phyloP scores from a whole-genome alignment of 1,140 invertebrate genomes.

The Drosophila varians region DNA sequence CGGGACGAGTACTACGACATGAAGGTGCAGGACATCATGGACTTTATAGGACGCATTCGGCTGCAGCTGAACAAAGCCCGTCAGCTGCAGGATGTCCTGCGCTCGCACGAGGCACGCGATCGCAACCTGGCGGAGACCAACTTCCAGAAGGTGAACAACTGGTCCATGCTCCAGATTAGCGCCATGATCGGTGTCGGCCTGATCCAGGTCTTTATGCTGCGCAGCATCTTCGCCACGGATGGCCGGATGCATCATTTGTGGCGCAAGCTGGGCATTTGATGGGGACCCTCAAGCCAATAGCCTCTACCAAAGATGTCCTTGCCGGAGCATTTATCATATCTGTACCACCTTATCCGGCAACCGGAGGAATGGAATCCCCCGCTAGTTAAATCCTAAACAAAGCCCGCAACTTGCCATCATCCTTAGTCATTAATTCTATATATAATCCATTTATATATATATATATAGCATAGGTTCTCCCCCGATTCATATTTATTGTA shows the following conservation, averaged over 20 bases:
- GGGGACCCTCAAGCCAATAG: background rate
- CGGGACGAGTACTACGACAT: conserved; percentile 86
- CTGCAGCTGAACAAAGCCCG: conserved; percentile 87
- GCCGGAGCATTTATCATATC: conserved; percentile 19
- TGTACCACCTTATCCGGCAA: background rate
- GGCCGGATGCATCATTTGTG: conserved; percentile 85
- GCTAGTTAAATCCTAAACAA: background rate
- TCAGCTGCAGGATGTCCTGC: conserved; percentile 89
- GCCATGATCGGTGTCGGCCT: conserved; percentile 89
- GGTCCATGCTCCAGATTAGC: conserved; percentile 88
- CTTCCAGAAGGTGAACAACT: conserved; percentile 89
- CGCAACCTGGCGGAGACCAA: conserved; percentile 91
- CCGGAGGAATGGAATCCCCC: background rate
- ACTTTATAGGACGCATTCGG: conserved; percentile 86
- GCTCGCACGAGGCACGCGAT: conserved; percentile 90
- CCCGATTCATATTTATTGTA: conserved; percentile 8
- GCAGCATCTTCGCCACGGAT: conserved; percentile 88
- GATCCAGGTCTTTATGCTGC: conserved; percentile 87
- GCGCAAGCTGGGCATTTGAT: conserved; percentile 83
- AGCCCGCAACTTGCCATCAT: background rate
- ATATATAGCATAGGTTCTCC: background rate
- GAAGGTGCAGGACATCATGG: conserved; percentile 87
- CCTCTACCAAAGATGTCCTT: conserved; percentile 62
- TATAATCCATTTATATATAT: background rate
- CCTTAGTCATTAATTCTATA: conserved; percentile 1